phyloP scores from a whole-genome alignment of 2,797 vertebrate genomes.

The Staurois parvus region DNA sequence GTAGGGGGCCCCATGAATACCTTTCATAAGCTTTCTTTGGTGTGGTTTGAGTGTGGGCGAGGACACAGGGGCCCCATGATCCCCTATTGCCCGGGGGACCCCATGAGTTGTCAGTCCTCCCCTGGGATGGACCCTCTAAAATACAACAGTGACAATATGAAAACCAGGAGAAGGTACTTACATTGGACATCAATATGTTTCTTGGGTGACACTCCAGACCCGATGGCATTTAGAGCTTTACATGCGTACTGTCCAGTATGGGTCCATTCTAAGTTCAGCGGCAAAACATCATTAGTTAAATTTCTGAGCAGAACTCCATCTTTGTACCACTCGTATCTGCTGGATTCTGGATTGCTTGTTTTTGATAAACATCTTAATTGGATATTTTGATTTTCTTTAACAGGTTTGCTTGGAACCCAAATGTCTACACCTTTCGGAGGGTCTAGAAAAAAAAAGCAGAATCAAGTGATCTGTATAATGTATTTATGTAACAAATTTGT shows the following conservation, averaged over 20 bases:
- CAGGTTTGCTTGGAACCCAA: not conserved
- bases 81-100: too few relatives aligned
- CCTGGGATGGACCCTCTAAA: not conserved
- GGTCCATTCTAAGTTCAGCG: not conserved
- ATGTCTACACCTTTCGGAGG: slow-evolving; percentile 60
- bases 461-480: too few relatives aligned
- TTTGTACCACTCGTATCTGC: slow-evolving; percentile 41
- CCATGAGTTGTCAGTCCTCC: too few relatives aligned
- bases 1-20: too few relatives aligned
- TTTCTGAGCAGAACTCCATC: not conserved
- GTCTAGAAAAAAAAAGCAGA: slow-evolving; percentile 55
- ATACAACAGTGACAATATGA: not conserved
- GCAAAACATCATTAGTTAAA: not conserved
- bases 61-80: too few relatives aligned
- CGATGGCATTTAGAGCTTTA: slow-evolving; percentile 3
- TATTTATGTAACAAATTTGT: too few relatives aligned
- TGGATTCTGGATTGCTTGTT: slow-evolving; percentile 62
- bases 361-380: slow-evolving; percentile 60
- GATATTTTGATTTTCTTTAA: slow-evolving; percentile 61
- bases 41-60: too few relatives aligned
- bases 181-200: slow-evolving; percentile 60
- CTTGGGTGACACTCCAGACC: accelerated
- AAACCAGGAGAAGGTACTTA: slow-evolving; percentile 60
- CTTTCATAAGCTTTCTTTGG: too few relatives aligned
- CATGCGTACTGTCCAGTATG: slow-evolving; percentile 41